A percentile compares a stretch with the other conserved stretches of the same genome.
These are phyloP conservation scores for Notospermus geniculatus DNA, from an alignment of 1,140 invertebrate genomes.

Conservation along the genomic window DNA sequence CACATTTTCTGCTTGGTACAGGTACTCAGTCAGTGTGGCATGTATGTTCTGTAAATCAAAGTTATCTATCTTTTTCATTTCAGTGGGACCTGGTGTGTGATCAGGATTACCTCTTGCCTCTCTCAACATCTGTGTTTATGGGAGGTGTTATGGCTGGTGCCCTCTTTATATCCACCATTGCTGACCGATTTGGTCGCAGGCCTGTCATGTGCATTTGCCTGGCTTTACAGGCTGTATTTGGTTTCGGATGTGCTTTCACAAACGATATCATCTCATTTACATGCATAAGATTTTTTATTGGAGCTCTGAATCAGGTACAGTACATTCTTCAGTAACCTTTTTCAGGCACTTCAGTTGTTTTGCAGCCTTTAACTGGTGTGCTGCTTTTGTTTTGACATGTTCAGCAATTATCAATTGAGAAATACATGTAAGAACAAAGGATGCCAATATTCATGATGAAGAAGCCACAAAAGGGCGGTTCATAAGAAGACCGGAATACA, in stretches of 20 bases:
- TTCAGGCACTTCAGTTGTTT: too few species aligned
- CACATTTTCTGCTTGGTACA: too few species aligned
- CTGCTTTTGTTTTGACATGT: too few species aligned
- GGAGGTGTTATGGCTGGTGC: slow-evolving; percentile 77
- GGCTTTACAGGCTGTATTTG: slow-evolving; percentile 47
- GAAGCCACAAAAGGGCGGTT: too few species aligned
- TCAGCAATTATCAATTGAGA: too few species aligned
- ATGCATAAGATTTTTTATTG: slow-evolving; percentile 45
- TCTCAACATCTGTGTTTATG: slow-evolving; percentile 70
- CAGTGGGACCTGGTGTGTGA: slow-evolving; percentile 53
- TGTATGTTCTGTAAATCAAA: too few species aligned
- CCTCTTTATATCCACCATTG: slow-evolving; percentile 75
- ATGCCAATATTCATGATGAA: too few species aligned
- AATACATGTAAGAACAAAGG: too few species aligned
- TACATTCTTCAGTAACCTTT: too few species aligned
- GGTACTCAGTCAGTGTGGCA: too few species aligned
- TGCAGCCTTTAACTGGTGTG: too few species aligned
- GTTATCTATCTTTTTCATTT: slow-evolving; percentile 17
- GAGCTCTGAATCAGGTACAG: slow-evolving; percentile 47
- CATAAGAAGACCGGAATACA: too few species aligned
- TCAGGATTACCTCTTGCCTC: slow-evolving; percentile 36
- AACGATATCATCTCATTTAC: slow-evolving; percentile 41
- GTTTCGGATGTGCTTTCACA: slow-evolving; percentile 34
- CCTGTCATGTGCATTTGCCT: slow-evolving; percentile 41
- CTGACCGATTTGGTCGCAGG: slow-evolving; percentile 67